These are phyloP conservation scores for Microctonus brassicae DNA, from an alignment of 2,888 invertebrate genomes.

Conservation along the genomic window DNA sequence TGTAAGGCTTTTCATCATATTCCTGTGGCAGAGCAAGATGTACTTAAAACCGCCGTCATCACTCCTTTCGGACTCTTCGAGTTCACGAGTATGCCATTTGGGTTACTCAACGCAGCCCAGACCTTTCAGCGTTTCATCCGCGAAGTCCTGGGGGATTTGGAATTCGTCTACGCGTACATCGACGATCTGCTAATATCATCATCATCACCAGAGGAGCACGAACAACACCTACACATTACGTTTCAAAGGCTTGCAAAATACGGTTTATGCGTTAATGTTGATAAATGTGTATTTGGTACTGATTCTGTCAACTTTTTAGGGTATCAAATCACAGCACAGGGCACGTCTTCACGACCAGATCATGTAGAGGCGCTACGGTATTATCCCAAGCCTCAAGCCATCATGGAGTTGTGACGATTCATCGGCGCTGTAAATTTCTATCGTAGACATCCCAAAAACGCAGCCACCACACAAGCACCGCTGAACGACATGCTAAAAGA, in stretches of 20 bases:
- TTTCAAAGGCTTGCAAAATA: slow-evolving; percentile 38
- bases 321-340: slow-evolving; percentile 31
- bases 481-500: background rate
- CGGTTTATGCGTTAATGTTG: slow-evolving; percentile 48
- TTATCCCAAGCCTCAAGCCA: background rate
- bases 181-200: slow-evolving; percentile 46
- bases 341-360: slow-evolving; percentile 36
- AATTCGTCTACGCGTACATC: slow-evolving; percentile 42
- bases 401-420: background rate
- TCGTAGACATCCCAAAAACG: background rate
- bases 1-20: no score
- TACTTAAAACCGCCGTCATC: slow-evolving; percentile 52
- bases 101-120: slow-evolving; percentile 31
- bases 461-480: background rate
- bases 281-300: slow-evolving; percentile 44
- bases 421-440: background rate
- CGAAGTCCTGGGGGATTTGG: slow-evolving; percentile 38
- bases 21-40: no score
- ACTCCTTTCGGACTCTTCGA: slow-evolving; percentile 58
- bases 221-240: slow-evolving; percentile 38
- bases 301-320: slow-evolving; percentile 38
- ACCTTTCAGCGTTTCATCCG: slow-evolving; percentile 38
- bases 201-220: slow-evolving; percentile 29
- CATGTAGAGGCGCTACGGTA: slow-evolving; percentile 22
- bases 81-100: slow-evolving; percentile 24